These are phyloP conservation scores for Lamprologus callipterus DNA, from an alignment of 2,113 vertebrate species.

Conservation along the genomic window DNA sequence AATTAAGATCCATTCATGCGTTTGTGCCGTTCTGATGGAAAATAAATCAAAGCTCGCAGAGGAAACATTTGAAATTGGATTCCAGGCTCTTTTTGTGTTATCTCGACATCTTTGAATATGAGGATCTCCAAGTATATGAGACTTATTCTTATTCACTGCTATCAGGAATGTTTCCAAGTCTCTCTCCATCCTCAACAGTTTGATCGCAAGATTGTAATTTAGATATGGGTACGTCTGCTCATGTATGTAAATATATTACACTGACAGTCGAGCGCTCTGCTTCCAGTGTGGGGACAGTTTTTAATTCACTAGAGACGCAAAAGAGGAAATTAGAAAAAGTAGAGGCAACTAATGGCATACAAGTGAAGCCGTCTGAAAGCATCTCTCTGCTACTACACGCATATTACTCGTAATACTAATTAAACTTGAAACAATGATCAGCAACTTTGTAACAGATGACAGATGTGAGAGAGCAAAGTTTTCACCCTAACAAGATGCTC, in stretches of 20 bases:
- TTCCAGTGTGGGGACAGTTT: not conserved
- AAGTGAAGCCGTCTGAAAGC: not conserved
- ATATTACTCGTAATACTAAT: accelerated
- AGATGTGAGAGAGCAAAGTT: not conserved
- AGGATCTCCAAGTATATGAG: not conserved
- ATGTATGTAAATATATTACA: not conserved
- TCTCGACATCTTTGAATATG: not conserved
- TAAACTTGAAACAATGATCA: not conserved
- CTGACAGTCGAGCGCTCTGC: not conserved
- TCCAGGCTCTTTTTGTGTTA: not conserved
- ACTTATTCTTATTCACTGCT: not conserved
- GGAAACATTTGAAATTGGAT: not conserved
- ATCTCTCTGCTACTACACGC: not conserved
- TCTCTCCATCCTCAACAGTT: not conserved
- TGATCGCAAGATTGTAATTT: not conserved
- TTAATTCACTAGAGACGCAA: not conserved
- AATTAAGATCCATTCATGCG: not conserved
- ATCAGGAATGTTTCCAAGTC: not conserved
- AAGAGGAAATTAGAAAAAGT: not conserved
- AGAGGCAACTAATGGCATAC: not conserved
- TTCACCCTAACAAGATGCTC: not conserved
- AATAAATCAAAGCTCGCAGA: not conserved
- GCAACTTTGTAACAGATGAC: not conserved
- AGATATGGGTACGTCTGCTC: not conserved
- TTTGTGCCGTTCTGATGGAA: not conserved